Evolutionary conservation across 2,113 vertebrate genomes (phyloP).

Genomic region (Melospiza melodia): DNA sequence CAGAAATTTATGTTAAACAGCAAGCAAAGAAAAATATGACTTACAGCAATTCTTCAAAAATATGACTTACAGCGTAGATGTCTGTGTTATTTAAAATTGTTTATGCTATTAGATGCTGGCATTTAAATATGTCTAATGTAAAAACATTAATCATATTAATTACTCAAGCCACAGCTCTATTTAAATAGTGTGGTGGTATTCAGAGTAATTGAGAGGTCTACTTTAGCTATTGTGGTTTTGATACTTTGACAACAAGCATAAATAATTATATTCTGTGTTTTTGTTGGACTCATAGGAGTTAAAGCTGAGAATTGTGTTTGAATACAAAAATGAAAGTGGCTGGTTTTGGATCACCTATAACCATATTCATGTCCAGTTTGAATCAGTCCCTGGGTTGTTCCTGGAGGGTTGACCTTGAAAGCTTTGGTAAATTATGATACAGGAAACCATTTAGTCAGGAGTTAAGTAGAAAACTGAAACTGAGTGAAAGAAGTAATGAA

Average conservation of each 20-base stretch:
- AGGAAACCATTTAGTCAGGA: slow-evolving; percentile 21
- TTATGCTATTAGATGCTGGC: background rate
- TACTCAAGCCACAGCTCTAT: background rate
- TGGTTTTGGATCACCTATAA: background rate
- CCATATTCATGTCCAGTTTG: background rate
- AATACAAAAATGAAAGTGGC: background rate
- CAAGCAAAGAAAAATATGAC: background rate
- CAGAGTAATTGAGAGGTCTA: background rate
- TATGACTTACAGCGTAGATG: background rate
- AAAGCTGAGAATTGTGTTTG: background rate
- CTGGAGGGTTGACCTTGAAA: slow-evolving; percentile 10
- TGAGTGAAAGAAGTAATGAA: slow-evolving; percentile 45
- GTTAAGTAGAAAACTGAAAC: slow-evolving; percentile 53
- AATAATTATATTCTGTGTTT: background rate
- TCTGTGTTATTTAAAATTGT: background rate
- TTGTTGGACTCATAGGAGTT: background rate
- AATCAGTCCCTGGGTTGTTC: background rate
- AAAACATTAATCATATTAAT: background rate
- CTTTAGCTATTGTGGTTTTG: background rate
- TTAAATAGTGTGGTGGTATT: background rate
- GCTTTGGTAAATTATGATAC: slow-evolving; percentile 9
- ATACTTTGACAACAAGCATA: background rate
- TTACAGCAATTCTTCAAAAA: background rate
- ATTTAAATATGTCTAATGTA: background rate
- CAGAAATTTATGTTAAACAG: background rate